Conservation (phyloP, 1,140 invertebrate genomes). For the Aphelinus atriplicis region DNA sequence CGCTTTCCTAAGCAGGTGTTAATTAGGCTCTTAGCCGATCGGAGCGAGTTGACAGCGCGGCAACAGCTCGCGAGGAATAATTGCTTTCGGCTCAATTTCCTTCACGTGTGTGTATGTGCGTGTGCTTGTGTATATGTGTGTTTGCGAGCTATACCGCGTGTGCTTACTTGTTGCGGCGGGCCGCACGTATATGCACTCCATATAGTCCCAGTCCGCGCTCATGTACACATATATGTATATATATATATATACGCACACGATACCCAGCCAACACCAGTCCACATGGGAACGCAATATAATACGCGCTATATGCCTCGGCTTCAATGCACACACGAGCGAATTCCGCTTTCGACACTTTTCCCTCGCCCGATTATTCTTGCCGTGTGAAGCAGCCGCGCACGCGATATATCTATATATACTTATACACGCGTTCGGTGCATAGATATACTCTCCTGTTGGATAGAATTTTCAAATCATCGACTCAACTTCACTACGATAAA, state of each 20-base stretch:
- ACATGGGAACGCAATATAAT: neutral
- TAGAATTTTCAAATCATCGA: no score
- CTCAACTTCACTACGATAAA: no score
- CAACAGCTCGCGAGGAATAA: constrained; percentile 42
- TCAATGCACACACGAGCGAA: no score
- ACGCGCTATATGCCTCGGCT: neutral
- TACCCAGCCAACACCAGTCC: neutral
- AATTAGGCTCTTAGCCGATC: constrained; percentile 4
- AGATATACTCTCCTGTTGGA: no score
- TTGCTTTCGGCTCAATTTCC: constrained; percentile 45
- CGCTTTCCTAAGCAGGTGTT: constrained; percentile 1
- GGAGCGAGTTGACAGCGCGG: neutral
- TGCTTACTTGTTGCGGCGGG: constrained; percentile 1
- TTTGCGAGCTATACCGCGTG: neutral
- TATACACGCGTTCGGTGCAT: no score
- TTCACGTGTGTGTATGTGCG: constrained; percentile 16
- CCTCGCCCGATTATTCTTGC: no score
- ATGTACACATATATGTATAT: no score
- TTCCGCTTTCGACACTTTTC: no score
- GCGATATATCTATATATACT: no score
- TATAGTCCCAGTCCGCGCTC: no score
- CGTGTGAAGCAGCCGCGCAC: no score
- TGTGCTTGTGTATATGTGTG: constrained; percentile 40
- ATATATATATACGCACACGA: neutral
- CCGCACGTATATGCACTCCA: neutral